Evolutionary conservation across 1,140 invertebrate genomes (phyloP).

Genomic region (Cydia strobilella): DNA sequence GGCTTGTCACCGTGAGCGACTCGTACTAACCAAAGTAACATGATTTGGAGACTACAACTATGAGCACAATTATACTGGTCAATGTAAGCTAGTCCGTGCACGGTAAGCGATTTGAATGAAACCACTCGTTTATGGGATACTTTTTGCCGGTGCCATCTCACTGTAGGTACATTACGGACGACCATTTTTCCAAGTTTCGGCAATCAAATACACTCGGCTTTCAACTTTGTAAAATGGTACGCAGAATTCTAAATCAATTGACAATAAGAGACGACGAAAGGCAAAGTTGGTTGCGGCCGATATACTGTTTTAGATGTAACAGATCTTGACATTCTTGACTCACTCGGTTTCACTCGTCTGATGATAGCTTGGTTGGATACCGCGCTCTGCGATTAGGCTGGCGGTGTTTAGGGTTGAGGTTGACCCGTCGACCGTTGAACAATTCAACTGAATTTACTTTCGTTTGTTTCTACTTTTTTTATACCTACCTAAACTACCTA

Average conservation of each 20-base stretch:
- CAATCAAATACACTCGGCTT: not conserved
- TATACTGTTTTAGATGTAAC: constrained; percentile 30
- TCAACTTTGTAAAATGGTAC: not conserved
- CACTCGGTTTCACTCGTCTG: constrained; percentile 35
- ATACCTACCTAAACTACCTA: too few relatives aligned
- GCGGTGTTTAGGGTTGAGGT: constrained; percentile 44
- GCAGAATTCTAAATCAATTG: not conserved
- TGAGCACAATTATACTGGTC: not conserved
- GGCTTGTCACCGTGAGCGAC: not conserved
- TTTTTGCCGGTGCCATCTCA: not conserved
- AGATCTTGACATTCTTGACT: constrained; percentile 14
- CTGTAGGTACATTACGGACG: not conserved
- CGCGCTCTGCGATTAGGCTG: constrained; percentile 41
- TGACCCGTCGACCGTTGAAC: constrained; percentile 25
- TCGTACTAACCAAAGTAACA: not conserved
- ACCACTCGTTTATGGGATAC: not conserved
- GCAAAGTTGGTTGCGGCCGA: not conserved
- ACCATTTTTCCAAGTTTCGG: not conserved
- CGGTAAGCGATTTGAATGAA: not conserved
- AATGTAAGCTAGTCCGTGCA: not conserved
- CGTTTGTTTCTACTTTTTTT: not conserved
- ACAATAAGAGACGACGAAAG: not conserved
- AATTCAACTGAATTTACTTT: constrained; percentile 19
- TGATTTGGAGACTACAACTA: not conserved
- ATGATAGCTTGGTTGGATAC: constrained; percentile 42